phyloP scores from a whole-genome alignment of 2,113 vertebrate species.

The Hippocampus abdominalis region DNA sequence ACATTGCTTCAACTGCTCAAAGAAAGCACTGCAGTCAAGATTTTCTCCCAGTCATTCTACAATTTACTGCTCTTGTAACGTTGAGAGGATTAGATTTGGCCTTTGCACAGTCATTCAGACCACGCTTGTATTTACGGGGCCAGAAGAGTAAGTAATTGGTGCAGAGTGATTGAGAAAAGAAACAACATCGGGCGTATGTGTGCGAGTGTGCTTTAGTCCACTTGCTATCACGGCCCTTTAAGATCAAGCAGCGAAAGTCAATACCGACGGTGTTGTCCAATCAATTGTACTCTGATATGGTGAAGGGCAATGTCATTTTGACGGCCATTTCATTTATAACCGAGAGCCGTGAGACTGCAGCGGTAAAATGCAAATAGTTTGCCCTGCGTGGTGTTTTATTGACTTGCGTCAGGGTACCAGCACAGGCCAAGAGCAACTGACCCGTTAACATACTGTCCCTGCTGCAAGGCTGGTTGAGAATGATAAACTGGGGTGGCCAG shows the following conservation, averaged over 20 bases:
- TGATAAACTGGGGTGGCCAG: background rate
- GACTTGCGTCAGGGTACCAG: conserved; percentile 1
- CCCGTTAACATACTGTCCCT: background rate
- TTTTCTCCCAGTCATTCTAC: conserved; percentile 17
- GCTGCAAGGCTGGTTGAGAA: background rate
- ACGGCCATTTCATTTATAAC: conserved; percentile 13
- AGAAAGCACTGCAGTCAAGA: background rate
- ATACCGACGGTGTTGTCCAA: conserved; percentile 29
- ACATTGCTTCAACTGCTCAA: conserved; percentile 7
- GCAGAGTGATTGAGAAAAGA: conserved; percentile 37
- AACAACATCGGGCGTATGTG: conserved; percentile 18
- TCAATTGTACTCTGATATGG: conserved; percentile 10
- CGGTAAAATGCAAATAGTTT: conserved; percentile 8
- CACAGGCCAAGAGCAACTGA: background rate
- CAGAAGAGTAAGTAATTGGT: conserved; percentile 23
- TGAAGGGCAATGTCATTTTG: conserved; percentile 9
- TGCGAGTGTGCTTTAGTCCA: conserved; percentile 24
- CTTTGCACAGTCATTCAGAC: conserved; percentile 22
- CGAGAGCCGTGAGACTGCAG: conserved; percentile 5
- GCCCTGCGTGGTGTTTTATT: conserved; percentile 1
- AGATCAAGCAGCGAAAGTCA: conserved; percentile 36
- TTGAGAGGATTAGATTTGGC: conserved; percentile 39
- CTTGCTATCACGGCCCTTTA: conserved; percentile 31
- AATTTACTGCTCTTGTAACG: conserved; percentile 29
- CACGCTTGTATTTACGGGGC: conserved; percentile 28